A percentile compares a stretch with the other conserved stretches of the same genome.
Conservation (phyloP, 2,888 invertebrate species). For the Bugulina stolonifera region DNA sequence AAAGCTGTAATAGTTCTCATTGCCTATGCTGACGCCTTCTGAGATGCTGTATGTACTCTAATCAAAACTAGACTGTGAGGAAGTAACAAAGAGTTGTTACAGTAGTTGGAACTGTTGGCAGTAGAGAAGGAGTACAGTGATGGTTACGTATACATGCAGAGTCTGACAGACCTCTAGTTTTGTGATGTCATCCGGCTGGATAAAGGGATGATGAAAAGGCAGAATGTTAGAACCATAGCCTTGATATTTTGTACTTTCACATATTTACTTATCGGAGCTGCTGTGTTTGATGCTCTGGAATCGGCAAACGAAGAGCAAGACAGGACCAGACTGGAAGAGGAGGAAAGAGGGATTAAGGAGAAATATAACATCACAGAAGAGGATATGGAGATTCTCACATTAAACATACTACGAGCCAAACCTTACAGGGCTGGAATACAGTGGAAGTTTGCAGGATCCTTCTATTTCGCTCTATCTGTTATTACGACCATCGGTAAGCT, state of each 20-base stretch:
- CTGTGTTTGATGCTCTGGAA: constrained; percentile 96
- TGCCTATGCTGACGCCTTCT: too few species aligned
- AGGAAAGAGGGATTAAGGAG: constrained; percentile 35
- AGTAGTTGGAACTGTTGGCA: too few species aligned
- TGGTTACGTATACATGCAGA: too few species aligned
- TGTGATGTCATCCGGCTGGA: too few species aligned
- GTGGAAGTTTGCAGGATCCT: constrained; percentile 99
- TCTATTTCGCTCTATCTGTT: constrained; percentile 96
- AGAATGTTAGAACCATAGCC: constrained; percentile 94
- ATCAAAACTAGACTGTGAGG: too few species aligned
- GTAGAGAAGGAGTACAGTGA: too few species aligned
- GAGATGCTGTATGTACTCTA: too few species aligned
- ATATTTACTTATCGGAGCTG: constrained; percentile 95
- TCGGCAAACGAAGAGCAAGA: constrained; percentile 87
- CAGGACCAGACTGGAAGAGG: constrained; percentile 64
- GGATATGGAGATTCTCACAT: constrained; percentile 82
- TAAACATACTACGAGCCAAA: constrained; percentile 90
- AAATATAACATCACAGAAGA: constrained; percentile 89
- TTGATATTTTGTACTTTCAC: constrained; percentile 98
- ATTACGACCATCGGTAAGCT: constrained; percentile 88
- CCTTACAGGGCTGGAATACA: constrained; percentile 97
- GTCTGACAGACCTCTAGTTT: too few species aligned
- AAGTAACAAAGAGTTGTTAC: too few species aligned
- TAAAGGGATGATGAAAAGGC: constrained; percentile 75
- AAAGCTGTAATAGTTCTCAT: too few species aligned